A percentile compares a stretch with the other conserved stretches of the same genome.
Conservation (phyloP, 2,797 vertebrate species). For the Chiroxiphia lanceolata region DNA sequence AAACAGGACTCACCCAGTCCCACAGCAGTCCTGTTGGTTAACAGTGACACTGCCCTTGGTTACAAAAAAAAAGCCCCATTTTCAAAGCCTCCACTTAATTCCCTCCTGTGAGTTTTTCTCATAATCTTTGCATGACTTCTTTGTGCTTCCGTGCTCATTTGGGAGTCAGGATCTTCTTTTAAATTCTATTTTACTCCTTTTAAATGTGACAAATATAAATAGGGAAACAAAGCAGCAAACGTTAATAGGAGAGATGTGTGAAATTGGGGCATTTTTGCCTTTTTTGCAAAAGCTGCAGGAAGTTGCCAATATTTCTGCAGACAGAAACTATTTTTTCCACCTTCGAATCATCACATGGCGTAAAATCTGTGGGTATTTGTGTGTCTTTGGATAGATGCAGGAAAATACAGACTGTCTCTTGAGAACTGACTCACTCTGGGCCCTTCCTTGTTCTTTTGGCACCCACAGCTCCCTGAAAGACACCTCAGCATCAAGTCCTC, state of each 20-base stretch:
- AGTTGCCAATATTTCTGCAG: conserved; percentile 22
- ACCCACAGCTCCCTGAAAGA: not conserved
- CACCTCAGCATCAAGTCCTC: not conserved
- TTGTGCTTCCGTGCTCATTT: conserved; percentile 43
- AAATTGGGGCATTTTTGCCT: conserved; percentile 6
- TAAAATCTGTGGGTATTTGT: not conserved
- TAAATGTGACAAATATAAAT: conserved; percentile 71
- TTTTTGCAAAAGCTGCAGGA: conserved; percentile 15
- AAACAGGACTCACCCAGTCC: not conserved
- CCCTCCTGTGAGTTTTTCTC: conserved; percentile 53
- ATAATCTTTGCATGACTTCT: conserved; percentile 63
- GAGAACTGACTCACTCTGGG: not conserved
- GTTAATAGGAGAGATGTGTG: conserved; percentile 57
- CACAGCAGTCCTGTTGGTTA: fast-evolving
- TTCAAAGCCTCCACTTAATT: conserved; percentile 38
- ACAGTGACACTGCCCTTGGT: not conserved
- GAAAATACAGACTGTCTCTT: not conserved
- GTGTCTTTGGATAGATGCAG: not conserved
- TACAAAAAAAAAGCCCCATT: not conserved
- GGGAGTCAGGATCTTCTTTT: conserved; percentile 62
- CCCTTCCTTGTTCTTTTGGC: not conserved
- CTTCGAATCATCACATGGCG: not conserved
- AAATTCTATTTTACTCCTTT: conserved; percentile 69
- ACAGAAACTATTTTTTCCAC: not conserved
- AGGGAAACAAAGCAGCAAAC: conserved; percentile 65